Evolutionary conservation across 2,797 vertebrate genomes (phyloP), one percentile per base, ranked within the genome.

Genomic region (Champsocephalus esox): DNA sequence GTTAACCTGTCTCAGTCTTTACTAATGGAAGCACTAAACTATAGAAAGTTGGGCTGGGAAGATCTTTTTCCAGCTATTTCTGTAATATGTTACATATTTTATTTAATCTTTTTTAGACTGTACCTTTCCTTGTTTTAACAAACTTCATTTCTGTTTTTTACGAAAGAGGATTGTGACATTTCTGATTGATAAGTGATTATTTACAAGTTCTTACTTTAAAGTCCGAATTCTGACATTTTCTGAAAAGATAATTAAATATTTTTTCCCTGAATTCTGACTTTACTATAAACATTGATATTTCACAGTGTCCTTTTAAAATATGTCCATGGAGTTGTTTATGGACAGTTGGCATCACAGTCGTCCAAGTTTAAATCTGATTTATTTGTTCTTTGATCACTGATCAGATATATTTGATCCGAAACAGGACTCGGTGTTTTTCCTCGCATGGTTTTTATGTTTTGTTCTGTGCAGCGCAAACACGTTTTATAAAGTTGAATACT

Each of bases 11-110:
- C 55, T 81, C 57, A 50, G 61, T 84, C 60, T 77, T 74, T 71
- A 79, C 57, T 73, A 55, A 81, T 82, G 44, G 83, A 66, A 69
- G 56, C 69, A 67, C 32, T 62, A 49, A 69, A 72, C 21, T 70
- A 2, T 14, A 38, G 12, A 69, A 67, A 79, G 54, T n/a, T 49
- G 14, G 62, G 13, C 80, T 88, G 82, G 78, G 78, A 88, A 49
- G 70, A 73, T 77, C 61, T 52, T 77, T 45, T 21, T 52, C 48
- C 56, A 43, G 32, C 48, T 57, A 64, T 60, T 63, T 81, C 57
- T 79, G 64, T 48, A 68, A 45, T 65, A 49, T 75, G 56, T 66
- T 44, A 82, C 28, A 62, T 66, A 9, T 5, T 48, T 38, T 55
- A 32, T 45, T 56, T 51, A 54, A 54, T 17, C 48, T 21, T 51